phyloP scores from a whole-genome alignment of 2,888 invertebrate species.

The Subacronicta megacephala region DNA sequence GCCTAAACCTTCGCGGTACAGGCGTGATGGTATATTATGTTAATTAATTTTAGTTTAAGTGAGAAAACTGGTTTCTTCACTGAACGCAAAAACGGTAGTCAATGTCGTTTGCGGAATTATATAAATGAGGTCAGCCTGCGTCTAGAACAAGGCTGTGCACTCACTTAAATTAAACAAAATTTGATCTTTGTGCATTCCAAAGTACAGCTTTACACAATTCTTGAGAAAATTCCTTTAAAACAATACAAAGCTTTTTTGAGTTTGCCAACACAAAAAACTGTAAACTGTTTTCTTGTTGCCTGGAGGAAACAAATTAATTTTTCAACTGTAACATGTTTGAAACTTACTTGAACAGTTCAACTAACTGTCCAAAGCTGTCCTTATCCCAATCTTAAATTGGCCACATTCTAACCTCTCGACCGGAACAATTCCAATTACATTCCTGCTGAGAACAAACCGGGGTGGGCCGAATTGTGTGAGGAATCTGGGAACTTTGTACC shows the following conservation, averaged over 20 bases:
- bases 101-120: background rate
- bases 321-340: slow-evolving; percentile 61
- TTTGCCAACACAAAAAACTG: slow-evolving; percentile 13
- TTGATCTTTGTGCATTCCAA: slow-evolving; percentile 9
- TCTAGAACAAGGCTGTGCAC: background rate
- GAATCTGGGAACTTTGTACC: slow-evolving; percentile 78
- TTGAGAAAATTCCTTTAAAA: slow-evolving; percentile 17
- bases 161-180: slow-evolving; percentile 2
- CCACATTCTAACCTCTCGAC: slow-evolving; percentile 75
- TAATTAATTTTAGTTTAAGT: too few relatives aligned
- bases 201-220: slow-evolving; percentile 20
- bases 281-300: too few relatives aligned
- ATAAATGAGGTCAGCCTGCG: slow-evolving; percentile 1
- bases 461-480: slow-evolving; percentile 72
- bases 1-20: too few relatives aligned
- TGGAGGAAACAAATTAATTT: slow-evolving; percentile 55
- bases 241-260: slow-evolving; percentile 31
- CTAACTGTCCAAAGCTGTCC: slow-evolving; percentile 68
- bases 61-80: background rate
- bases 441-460: slow-evolving; percentile 71
- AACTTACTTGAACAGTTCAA: slow-evolving; percentile 59
- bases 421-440: slow-evolving; percentile 87
- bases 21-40: too few relatives aligned
- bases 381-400: slow-evolving; percentile 79
- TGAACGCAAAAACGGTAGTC: background rate